A percentile compares a stretch with the other conserved stretches of the same genome.
These are phyloP conservation scores for Campylorhamphus procurvoides DNA, from an alignment of 2,113 vertebrate genomes.

Conservation along the genomic window DNA sequence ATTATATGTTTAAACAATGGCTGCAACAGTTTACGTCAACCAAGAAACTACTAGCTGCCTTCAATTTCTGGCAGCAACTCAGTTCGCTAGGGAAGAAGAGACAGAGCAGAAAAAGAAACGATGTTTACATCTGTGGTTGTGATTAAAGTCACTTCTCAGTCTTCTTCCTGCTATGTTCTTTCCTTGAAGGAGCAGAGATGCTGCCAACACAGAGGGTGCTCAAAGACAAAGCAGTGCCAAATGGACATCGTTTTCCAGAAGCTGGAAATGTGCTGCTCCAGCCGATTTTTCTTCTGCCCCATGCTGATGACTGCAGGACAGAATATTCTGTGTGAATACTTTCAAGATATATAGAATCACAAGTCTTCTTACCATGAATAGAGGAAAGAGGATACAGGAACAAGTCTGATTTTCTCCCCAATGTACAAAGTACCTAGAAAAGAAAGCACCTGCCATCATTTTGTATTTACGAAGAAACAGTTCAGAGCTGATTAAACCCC, in stretches of 20 bases:
- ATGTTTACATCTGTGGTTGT: constrained; percentile 1
- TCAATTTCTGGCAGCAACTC: constrained; percentile 6
- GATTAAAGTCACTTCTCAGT: neutral
- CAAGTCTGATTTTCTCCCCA: neutral
- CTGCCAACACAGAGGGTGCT: neutral
- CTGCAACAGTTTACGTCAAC: neutral
- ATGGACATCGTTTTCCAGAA: neutral
- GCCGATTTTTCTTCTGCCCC: neutral
- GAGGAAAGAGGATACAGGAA: neutral
- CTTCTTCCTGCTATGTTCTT: neutral
- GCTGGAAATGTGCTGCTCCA: neutral
- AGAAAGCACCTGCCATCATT: neutral
- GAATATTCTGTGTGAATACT: neutral
- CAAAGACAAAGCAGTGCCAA: neutral
- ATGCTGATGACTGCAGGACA: neutral
- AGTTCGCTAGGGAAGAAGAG: neutral
- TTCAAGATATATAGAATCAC: neutral
- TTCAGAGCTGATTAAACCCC: neutral
- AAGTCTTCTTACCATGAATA: neutral
- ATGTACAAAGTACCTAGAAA: neutral
- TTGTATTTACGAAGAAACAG: neutral
- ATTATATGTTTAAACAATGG: neutral
- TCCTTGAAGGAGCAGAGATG: neutral
- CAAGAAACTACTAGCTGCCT: neutral
- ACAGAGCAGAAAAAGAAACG: neutral